Evolutionary conservation across 1,140 invertebrate species (phyloP).

Genomic region (Drosophila bifasciata): DNA sequence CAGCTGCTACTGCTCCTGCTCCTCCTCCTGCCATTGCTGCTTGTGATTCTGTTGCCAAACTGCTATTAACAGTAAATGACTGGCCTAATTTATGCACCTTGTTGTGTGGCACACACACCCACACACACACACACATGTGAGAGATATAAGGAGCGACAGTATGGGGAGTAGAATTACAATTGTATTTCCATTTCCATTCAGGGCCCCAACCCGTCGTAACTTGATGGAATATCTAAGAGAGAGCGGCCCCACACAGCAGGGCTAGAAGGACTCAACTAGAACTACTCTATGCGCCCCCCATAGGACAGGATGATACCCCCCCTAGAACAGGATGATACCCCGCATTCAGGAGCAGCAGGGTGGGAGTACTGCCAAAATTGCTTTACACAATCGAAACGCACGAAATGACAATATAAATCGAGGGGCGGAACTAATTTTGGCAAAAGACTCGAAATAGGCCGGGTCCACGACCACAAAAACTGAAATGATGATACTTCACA

Average conservation of each 20-base stretch:
- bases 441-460: conserved; percentile 80
- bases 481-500: conserved; percentile 65
- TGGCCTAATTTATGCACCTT: conserved; percentile 73
- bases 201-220: too few species aligned
- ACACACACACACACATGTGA: conserved; percentile 11
- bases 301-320: neutral
- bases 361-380: conserved; percentile 54
- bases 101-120: conserved; percentile 17
- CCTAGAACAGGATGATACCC: neutral
- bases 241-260: conserved; percentile 2
- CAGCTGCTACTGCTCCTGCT: conserved; percentile 32
- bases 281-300: conserved; percentile 20
- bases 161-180: conserved; percentile 28
- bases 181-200: conserved; percentile 47
- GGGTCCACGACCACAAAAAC: conserved; percentile 65
- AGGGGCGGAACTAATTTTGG: conserved; percentile 81
- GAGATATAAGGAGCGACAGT: neutral
- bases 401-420: conserved; percentile 82
- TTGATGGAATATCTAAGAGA: conserved; percentile 71
- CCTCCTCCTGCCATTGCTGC: conserved; percentile 23
- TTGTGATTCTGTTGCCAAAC: conserved; percentile 29
- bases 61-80: conserved; percentile 75
- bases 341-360: conserved; percentile 16
- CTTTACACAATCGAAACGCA: conserved; percentile 81
- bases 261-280: conserved; percentile 23